Evolutionary conservation across 1,140 invertebrate genomes (phyloP).

Genomic region (Drosophila leontia): DNA sequence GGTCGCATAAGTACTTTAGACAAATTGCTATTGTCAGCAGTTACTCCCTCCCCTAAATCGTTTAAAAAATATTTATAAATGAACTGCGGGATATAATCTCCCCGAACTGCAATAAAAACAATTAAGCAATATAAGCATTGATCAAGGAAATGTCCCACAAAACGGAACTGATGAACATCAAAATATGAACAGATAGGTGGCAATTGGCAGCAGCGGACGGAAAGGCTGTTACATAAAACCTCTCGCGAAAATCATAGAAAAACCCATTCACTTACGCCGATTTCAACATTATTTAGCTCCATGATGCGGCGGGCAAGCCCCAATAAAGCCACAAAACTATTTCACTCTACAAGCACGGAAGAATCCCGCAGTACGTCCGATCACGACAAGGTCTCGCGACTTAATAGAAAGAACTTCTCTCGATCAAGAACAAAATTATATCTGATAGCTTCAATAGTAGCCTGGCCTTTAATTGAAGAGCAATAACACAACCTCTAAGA

Average conservation of each 20-base stretch:
- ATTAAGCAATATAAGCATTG: conserved; percentile 11
- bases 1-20: conserved; percentile 26
- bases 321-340: conserved; percentile 42
- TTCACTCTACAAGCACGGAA: background rate
- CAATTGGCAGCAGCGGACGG: conserved; percentile 12
- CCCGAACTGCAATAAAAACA: conserved; percentile 12
- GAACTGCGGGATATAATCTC: conserved; percentile 16
- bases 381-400: conserved; percentile 35
- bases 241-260: background rate
- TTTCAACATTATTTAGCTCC: conserved; percentile 63
- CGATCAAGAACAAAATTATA: conserved; percentile 49
- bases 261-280: conserved; percentile 37
- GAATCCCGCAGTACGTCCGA: conserved; percentile 29
- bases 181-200: conserved; percentile 3
- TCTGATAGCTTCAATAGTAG: conserved; percentile 13
- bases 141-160: conserved; percentile 12
- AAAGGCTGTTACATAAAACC: conserved; percentile 55
- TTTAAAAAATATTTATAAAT: conserved; percentile 17
- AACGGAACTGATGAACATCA: conserved; percentile 33
- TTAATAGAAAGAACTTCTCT: conserved; percentile 54
- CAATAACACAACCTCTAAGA: conserved; percentile 21
- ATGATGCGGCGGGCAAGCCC: conserved; percentile 35
- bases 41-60: background rate
- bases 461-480: conserved; percentile 25
- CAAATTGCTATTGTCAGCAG: conserved; percentile 44